Percentiles rank a stretch among this genome's conserved stretches.
These are phyloP conservation scores for Ophion slaviceki DNA, from an alignment of 2,888 invertebrate genomes.

Conservation along the genomic window DNA sequence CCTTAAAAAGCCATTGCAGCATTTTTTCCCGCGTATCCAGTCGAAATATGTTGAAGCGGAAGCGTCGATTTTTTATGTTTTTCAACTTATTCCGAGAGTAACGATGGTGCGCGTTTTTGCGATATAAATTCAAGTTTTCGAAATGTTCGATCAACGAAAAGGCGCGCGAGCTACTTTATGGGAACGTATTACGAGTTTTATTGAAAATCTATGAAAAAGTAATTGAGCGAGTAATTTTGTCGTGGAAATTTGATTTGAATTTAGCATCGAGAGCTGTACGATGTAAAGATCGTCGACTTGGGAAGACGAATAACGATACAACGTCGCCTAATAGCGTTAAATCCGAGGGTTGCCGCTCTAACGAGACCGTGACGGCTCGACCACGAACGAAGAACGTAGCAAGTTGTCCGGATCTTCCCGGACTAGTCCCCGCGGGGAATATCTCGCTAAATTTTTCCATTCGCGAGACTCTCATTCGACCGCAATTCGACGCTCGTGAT, in stretches of 20 bases:
- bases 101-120: neutral
- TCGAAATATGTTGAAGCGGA: neutral
- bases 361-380: conserved; percentile 44
- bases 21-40: neutral
- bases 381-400: conserved; percentile 52
- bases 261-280: neutral
- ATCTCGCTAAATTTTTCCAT: conserved; percentile 13
- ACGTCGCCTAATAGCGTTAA: conserved; percentile 1
- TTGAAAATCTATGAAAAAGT: neutral
- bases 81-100: neutral
- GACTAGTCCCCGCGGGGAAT: neutral
- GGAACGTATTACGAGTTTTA: neutral
- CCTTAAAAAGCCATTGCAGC: neutral
- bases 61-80: neutral
- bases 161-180: neutral
- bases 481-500: neutral
- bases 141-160: neutral
- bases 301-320: conserved; percentile 47
- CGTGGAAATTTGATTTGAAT: neutral
- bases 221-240: neutral
- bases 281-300: neutral
- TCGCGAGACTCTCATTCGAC: conserved; percentile 8
- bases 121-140: neutral
- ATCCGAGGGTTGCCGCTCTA: neutral
- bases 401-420: conserved; percentile 10